Base-by-base conservation (phyloP, 37 sponge, comb jelly and placozoan species). In the Amphimedon queenslandica region DNA sequence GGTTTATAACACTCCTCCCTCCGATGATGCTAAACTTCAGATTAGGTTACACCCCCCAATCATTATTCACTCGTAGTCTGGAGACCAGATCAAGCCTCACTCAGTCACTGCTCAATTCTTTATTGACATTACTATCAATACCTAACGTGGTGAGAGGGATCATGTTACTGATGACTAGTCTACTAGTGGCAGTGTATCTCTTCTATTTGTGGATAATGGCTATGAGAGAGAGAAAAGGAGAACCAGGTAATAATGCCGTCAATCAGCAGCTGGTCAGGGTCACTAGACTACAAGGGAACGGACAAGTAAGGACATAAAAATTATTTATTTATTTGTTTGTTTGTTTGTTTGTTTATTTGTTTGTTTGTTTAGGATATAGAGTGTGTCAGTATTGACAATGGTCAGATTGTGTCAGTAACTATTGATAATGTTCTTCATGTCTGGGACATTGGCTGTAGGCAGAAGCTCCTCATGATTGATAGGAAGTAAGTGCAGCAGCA, bases 1-100 rank as follows among this genome's bases (percentile, higher is more conserved):
- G 84, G 58, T 92, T 87, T 40, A 74, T 92, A 35, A 80, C 88
- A 0, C 57, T 92, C 13, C 87, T 92, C 0, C 87, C 77, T 39
- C 92, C 92, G 30, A 87, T 92, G 41, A 75, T 66, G 36, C 72
- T 92, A 65, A 63, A 78, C 11, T 67, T 80, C 42, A 66, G 66
- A 11, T 70, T 89, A 0, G 90, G 90, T 0, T 66, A 25, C 30
- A 55, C 41, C 1, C 20, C 38, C 56, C 63, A 35, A 11, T 29
- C 76, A 40, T 38, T 32, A 3, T 31, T 58, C 25, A 40, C 73
- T 24, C 1, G n/a, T 37, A 40, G 1, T 56, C 0, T 42, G 0
- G 8, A 8, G 56, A 43, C 4, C 43, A 70, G 29, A 25, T n/a
- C n/a, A n/a, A 21, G 13, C 8, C 31, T 30, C 55, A 32, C 13